A percentile compares a stretch with the other conserved stretches of the same genome.
Conservation (phyloP, 2,797 vertebrate genomes). For the Neopelma chrysocephalum region DNA sequence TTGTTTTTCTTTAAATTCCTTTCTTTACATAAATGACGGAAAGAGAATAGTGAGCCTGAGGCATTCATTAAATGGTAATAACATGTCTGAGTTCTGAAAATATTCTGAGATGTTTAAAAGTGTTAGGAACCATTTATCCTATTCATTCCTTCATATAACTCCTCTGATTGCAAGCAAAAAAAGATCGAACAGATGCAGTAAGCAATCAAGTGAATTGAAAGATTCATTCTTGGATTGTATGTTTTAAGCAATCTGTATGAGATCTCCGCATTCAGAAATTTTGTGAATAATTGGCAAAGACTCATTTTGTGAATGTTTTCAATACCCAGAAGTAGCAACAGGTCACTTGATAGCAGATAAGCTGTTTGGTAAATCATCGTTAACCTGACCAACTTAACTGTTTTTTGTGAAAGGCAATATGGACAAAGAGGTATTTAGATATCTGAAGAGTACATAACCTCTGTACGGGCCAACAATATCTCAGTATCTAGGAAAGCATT, state of each 20-base stretch:
- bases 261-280: not conserved
- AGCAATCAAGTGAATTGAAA: slow-evolving; percentile 6
- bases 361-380: not conserved
- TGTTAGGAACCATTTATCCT: not conserved
- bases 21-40: not conserved
- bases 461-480: not conserved
- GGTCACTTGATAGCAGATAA: not conserved
- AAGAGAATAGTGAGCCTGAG: not conserved
- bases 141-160: slow-evolving; percentile 6
- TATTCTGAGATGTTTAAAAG: not conserved
- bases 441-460: not conserved
- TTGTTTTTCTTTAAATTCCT: not conserved
- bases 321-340: not conserved
- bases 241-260: not conserved
- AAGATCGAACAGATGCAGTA: not conserved
- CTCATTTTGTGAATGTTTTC: not conserved
- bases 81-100: not conserved
- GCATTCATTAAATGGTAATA: not conserved
- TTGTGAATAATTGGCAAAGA: not conserved
- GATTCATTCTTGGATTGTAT: not conserved
- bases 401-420: not conserved
- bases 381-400: not conserved
- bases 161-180: not conserved
- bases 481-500: not conserved
- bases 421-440: not conserved